Evolutionary conservation across 1,140 invertebrate genomes (phyloP), one percentile per base, ranked within the genome.

Genomic region (Pseudomyrmex dendroicus): DNA sequence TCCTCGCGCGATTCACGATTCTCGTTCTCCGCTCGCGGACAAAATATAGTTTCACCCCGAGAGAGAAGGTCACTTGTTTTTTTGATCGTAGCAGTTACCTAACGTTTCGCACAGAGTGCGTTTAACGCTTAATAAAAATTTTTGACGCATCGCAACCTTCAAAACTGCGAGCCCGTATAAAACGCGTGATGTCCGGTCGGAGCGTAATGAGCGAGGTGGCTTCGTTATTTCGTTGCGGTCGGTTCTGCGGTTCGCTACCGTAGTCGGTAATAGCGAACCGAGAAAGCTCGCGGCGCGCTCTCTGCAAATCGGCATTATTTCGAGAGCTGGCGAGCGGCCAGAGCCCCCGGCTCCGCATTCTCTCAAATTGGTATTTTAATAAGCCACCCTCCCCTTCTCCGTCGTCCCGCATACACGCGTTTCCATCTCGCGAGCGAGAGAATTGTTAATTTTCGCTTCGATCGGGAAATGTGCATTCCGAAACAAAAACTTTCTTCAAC

Each of bases 221-320:
- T 72, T 63, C 82, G 66, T 84, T 67, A 68, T 85, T 85, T 44
- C 82, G 46, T 73, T 62, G 72, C 52, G 82, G 64, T 77, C 48
- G 15, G 64, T 50, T 84, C 63, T 84, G 84, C 73, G 84, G 84
- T 84, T 54, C 54, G 82, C 57, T 82, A 73, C 64, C 63, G 57
- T 72, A 66, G 80, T 72, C 50, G 68, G 35, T 52, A 54, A 64
- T 48, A 57, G 35, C 74, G 46, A 50, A 35, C 50, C 48, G 73
- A 54, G 50, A 52, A 25, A 17, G 12, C 57, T 68, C 7, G 22
- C n/a, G n/a, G 48, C 12, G 62, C 22, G 50, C 1, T 52, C 13
- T 82, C 57, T 84, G 66, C 72, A 74, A 82, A 87, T 87, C 85
- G 86, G 70, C 86, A 84, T 84, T 87, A 87, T 87, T 87, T 87